Base-by-base conservation (phyloP, 2,888 invertebrate species). In the Cyrtodaria siliqua region DNA sequence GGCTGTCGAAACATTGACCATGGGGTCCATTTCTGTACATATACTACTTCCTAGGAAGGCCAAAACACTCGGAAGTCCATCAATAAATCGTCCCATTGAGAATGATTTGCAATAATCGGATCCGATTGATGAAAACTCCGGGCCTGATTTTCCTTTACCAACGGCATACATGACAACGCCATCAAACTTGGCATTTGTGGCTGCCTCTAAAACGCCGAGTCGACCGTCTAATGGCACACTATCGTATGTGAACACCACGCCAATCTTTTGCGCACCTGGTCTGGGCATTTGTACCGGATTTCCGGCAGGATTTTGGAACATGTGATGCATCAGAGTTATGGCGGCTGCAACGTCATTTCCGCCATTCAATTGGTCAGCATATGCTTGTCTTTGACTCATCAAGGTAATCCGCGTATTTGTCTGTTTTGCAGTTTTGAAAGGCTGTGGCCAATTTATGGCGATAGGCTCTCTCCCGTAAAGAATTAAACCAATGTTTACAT, bases 21-120 rank as follows among this genome's bases (percentile, higher is more conserved):
- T 40, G 12, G 75, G 63, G 42, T 86, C 81, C 55, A 86, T 40
- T n/a, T 72, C 86, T 57, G 85, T 81, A 57, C 85, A 85, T 20
- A 85, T 74, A 57, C 85, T 85, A 68, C 83, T 84, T 8, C 85
- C 85, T 3, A 85, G 66, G 47, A 84, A 85, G 1, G 82, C 81
- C 4, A 85, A 53, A 1, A 85, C 68, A 24, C 81, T 82, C 29
- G 79, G 80, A n/a, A 85, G 71, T 9, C 83, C 83, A n/a, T 77
- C 80, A 4, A 73, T 79, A 52, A 82, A 85, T 18, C 82, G 79
- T 14, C 81, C 85, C 85, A 85, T 79, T 8, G 82, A 81, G 50
- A 85, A 85, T 2, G 79, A 68, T 47, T 84, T 82, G 53, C 85
- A 85, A 24, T 71, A 71, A 62, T 81, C 80, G 0, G 85, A 78